Percentiles rank a stretch among this genome's conserved stretches.
These are phyloP conservation scores for Pipistrellus kuhlii DNA, from an alignment of 2,797 vertebrate genomes.

Conservation along the genomic window DNA sequence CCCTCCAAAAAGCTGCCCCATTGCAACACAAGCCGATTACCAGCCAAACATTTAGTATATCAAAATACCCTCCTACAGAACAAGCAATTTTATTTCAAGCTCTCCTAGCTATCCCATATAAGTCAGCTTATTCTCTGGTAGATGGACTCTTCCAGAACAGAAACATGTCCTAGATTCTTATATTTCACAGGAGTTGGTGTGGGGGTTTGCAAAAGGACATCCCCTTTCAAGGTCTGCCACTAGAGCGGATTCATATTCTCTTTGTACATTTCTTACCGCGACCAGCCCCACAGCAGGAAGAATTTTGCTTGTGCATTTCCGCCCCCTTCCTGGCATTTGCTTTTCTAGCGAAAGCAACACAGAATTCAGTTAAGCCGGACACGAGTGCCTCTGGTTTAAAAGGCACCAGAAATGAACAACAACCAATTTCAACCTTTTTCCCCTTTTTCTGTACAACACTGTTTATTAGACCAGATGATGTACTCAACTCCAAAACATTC, in stretches of 20 bases:
- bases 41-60: conserved; percentile 32
- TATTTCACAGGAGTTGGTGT: not conserved
- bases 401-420: conserved; percentile 86
- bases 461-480: conserved; percentile 94
- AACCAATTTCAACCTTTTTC: conserved; percentile 83
- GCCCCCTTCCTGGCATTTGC: conserved; percentile 65
- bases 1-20: not conserved
- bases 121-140: conserved; percentile 51
- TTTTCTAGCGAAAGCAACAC: conserved; percentile 9
- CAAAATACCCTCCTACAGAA: not conserved
- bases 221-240: conserved; percentile 58
- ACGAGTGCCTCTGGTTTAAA: conserved; percentile 82
- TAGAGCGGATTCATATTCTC: not conserved
- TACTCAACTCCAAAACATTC: conserved; percentile 92
- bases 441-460: conserved; percentile 86
- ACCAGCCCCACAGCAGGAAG: not conserved
- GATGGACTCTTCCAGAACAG: conserved; percentile 58
- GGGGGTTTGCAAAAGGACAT: not conserved
- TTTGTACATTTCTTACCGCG: not conserved
- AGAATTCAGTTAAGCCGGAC: conserved; percentile 58
- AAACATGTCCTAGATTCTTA: conserved; percentile 25
- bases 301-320: not conserved
- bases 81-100: not conserved
- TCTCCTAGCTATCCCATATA: not conserved
- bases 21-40: not conserved